Percentiles rank a stretch among this genome's conserved stretches.
These are phyloP conservation scores for Apistogramma diplotaenia DNA, from an alignment of 2,113 vertebrate genomes.

Conservation along the genomic window DNA sequence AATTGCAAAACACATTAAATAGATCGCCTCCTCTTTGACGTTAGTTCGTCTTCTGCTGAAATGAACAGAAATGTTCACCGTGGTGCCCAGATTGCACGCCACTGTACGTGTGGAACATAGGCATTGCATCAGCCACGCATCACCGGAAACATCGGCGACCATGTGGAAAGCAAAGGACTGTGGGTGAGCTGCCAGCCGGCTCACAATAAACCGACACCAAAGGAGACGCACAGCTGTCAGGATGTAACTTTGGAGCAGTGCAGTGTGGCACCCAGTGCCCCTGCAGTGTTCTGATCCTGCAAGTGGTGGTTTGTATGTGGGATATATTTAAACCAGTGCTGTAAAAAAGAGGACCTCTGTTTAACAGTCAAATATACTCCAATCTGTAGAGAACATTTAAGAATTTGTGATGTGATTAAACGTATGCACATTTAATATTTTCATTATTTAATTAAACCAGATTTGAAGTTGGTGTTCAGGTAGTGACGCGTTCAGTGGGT, in stretches of 20 bases:
- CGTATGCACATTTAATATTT: background rate
- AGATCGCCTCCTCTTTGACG: background rate
- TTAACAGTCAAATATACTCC: too few relatives aligned
- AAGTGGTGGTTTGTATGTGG: background rate
- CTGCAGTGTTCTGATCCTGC: slow-evolving; percentile 2
- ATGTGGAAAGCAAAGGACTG: slow-evolving; percentile 8
- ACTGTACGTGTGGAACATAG: slow-evolving; percentile 8
- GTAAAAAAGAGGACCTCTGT: too few relatives aligned
- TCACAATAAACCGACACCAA: slow-evolving; percentile 54
- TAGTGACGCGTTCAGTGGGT: too few relatives aligned
- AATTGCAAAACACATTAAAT: background rate
- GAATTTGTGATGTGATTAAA: background rate
- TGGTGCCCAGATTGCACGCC: background rate
- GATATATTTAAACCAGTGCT: slow-evolving; percentile 61
- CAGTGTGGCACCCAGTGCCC: slow-evolving; percentile 17
- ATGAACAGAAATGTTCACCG: background rate
- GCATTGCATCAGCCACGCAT: slow-evolving; percentile 12
- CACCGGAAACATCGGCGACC: slow-evolving; percentile 61
- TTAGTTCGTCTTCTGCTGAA: background rate
- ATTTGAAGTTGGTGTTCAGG: too few relatives aligned
- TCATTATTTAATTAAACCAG: background rate
- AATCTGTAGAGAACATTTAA: background rate
- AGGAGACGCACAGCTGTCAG: slow-evolving; percentile 56
- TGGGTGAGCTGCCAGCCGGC: slow-evolving; percentile 47
- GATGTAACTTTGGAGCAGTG: slow-evolving; percentile 58